These are phyloP conservation scores for Sarcophaga variegata DNA, from an alignment of 2,888 invertebrate species.

Conservation along the genomic window DNA sequence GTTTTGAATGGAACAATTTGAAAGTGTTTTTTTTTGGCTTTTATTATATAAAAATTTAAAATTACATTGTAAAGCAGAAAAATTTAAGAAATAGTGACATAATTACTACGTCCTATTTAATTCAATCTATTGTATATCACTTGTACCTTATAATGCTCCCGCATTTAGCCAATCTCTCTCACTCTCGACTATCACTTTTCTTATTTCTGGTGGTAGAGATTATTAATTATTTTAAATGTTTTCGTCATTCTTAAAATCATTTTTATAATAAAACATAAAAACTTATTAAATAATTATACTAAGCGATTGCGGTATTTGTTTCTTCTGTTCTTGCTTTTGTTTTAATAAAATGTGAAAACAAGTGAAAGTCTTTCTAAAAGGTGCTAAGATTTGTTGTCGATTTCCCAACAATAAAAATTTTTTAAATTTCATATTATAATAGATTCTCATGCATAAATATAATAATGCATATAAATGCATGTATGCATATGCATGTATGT, in stretches of 20 bases:
- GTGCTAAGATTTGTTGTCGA: conserved; percentile 5
- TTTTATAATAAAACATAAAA: background rate
- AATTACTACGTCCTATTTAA: conserved; percentile 57
- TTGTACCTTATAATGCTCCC: background rate
- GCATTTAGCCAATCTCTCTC: background rate
- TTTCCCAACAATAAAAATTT: conserved; percentile 16
- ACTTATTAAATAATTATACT: background rate
- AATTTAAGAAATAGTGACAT: conserved; percentile 43
- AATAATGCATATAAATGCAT: too few species aligned
- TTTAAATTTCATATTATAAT: background rate
- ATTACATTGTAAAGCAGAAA: background rate
- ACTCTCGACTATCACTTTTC: background rate
- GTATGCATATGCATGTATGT: background rate
- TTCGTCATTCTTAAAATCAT: conserved; percentile 20
- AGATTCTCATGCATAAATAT: too few species aligned
- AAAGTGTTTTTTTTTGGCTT: background rate
- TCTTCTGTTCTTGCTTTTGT: background rate
- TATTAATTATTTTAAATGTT: conserved; percentile 12
- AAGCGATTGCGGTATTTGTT: background rate
- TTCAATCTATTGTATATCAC: background rate
- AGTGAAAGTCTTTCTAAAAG: conserved; percentile 17
- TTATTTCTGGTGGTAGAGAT: background rate
- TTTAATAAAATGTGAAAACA: background rate
- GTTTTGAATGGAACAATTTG: background rate
- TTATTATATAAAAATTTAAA: conserved; percentile 1